Conservation (phyloP, 2,888 invertebrate genomes). For the Volucella inanis region DNA sequence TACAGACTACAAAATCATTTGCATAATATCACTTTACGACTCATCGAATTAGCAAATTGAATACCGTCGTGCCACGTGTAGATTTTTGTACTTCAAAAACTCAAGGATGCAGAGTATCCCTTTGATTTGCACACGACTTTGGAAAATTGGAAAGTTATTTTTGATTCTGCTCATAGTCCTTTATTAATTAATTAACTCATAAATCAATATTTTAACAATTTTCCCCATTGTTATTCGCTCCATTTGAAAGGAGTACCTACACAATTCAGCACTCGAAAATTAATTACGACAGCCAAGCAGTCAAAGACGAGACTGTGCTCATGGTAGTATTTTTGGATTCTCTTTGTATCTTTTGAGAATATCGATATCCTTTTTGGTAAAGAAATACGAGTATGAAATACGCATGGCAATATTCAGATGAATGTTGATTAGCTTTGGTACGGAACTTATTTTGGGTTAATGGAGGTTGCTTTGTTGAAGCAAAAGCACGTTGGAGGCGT, state of each 20-base stretch:
- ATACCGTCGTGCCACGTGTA: neutral
- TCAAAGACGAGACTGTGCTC: neutral
- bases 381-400: neutral
- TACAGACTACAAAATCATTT: neutral
- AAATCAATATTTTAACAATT: conserved; percentile 10
- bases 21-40: conserved; percentile 1
- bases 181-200: conserved; percentile 29
- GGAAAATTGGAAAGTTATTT: conserved; percentile 18
- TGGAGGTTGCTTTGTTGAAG: conserved; percentile 4
- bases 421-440: conserved; percentile 34
- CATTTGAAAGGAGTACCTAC: conserved; percentile 38
- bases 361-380: neutral
- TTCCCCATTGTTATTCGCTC: neutral
- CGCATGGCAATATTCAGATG: neutral
- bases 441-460: conserved; percentile 21
- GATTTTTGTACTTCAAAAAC: conserved; percentile 2
- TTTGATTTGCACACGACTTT: neutral
- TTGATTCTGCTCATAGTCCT: neutral
- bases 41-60: conserved; percentile 10
- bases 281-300: conserved; percentile 5
- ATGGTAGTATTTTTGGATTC: too few species aligned
- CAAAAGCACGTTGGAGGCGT: too few species aligned
- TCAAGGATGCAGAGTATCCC: neutral
- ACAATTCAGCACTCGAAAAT: neutral
- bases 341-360: neutral